Evolutionary conservation across 2,113 vertebrate species (phyloP).

Genomic region (Labeo rohita): DNA sequence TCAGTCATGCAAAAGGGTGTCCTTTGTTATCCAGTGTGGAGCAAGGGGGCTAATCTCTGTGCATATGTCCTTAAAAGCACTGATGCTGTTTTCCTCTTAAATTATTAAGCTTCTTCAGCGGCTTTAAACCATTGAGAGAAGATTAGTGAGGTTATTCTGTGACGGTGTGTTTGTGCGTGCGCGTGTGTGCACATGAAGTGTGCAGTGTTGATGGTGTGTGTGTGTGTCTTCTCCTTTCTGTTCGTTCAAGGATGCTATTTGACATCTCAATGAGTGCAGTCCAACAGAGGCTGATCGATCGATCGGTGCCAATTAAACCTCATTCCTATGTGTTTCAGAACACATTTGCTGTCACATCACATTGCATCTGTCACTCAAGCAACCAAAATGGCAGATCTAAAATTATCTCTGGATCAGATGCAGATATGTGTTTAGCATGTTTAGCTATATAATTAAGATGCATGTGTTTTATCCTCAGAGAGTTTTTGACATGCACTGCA

Average conservation of each 20-base stretch:
- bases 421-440: not conserved
- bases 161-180: constrained; percentile 52
- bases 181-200: constrained; percentile 19
- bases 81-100: constrained; percentile 61
- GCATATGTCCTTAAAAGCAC: constrained; percentile 63
- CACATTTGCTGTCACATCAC: not conserved
- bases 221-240: constrained; percentile 3
- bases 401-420: not conserved
- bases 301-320: not conserved
- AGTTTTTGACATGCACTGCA: constrained; percentile 12
- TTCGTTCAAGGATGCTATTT: constrained; percentile 12
- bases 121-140: constrained; percentile 63
- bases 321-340: not conserved
- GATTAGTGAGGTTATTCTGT: constrained; percentile 64
- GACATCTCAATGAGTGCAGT: not conserved
- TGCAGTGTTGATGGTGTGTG: not conserved
- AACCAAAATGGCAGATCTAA: not conserved
- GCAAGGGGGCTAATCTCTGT: constrained; percentile 55
- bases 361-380: constrained; percentile 1
- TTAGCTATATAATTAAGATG: not conserved
- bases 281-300: not conserved
- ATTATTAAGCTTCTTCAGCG: constrained; percentile 61
- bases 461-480: not conserved
- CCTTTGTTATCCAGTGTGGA: constrained; percentile 16
- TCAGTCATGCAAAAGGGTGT: not conserved